Percentiles rank a stretch among this genome's conserved stretches.
These are phyloP conservation scores for Eilema depressum DNA, from an alignment of 2,888 invertebrate genomes.

Conservation along the genomic window DNA sequence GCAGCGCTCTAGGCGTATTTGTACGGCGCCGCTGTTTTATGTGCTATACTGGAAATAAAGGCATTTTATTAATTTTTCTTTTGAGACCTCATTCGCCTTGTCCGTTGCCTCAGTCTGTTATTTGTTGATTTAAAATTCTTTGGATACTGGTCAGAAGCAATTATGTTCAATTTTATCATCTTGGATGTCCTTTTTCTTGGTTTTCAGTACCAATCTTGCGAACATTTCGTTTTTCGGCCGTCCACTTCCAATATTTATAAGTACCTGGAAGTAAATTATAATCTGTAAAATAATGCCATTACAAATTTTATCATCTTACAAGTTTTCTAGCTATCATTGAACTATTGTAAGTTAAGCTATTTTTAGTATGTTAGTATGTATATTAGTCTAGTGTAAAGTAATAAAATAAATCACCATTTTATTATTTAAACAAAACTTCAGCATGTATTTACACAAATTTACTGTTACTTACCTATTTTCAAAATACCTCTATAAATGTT, in stretches of 20 bases:
- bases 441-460: not conserved
- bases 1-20: constrained; percentile 61
- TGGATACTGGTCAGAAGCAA: not conserved
- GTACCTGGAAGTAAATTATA: not conserved
- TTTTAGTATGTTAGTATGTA: not conserved
- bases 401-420: not conserved
- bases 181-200: not conserved
- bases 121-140: not conserved
- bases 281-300: not conserved
- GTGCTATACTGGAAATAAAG: constrained; percentile 17
- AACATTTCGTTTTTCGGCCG: not conserved
- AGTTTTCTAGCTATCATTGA: too few relatives aligned
- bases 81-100: not conserved
- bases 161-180: too few relatives aligned
- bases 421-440: not conserved
- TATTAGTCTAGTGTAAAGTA: not conserved
- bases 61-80: constrained; percentile 18
- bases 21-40: constrained; percentile 38
- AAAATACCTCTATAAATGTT: not conserved
- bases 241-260: not conserved
- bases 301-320: too few relatives aligned
- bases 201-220: not conserved
- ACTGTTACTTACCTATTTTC: not conserved
- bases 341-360: not conserved
- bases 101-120: not conserved